Conservation (phyloP, 2,797 vertebrate genomes). For the Odontamblyopus rebecca region DNA sequence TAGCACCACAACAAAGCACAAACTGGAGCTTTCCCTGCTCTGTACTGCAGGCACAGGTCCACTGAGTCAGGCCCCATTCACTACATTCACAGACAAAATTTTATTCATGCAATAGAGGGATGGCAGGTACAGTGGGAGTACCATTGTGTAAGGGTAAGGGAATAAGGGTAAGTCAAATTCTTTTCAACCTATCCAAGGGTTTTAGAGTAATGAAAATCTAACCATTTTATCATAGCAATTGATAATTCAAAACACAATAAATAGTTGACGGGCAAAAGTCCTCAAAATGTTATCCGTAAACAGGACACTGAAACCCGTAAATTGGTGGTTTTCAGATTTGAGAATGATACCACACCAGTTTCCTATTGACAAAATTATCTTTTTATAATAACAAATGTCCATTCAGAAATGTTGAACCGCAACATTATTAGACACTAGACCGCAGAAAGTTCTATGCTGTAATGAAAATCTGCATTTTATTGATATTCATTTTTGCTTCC, state of each 20-base stretch:
- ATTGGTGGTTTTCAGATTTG: no score
- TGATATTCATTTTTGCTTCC: background rate
- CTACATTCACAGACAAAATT: background rate
- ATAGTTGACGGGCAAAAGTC: no score
- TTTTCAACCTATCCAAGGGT: background rate
- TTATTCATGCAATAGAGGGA: background rate
- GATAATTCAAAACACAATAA: no score
- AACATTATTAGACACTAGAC: background rate
- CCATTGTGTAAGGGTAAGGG: background rate
- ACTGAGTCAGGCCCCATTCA: conserved; percentile 29
- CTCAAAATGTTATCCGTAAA: no score
- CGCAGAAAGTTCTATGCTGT: background rate
- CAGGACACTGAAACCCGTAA: no score
- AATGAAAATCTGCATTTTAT: no score
- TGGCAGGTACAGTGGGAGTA: background rate
- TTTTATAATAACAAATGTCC: no score
- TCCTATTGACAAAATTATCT: no score
- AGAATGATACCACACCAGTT: no score
- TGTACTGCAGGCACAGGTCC: conserved; percentile 1
- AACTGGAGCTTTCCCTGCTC: conserved; percentile 15
- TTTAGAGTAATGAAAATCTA: no score
- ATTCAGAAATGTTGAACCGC: background rate
- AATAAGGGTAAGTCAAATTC: background rate
- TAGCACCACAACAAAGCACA: conserved; percentile 10
- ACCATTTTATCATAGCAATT: no score